Evolutionary conservation across 2,888 invertebrate species (phyloP).

Genomic region (Ochlodes sylvanus): DNA sequence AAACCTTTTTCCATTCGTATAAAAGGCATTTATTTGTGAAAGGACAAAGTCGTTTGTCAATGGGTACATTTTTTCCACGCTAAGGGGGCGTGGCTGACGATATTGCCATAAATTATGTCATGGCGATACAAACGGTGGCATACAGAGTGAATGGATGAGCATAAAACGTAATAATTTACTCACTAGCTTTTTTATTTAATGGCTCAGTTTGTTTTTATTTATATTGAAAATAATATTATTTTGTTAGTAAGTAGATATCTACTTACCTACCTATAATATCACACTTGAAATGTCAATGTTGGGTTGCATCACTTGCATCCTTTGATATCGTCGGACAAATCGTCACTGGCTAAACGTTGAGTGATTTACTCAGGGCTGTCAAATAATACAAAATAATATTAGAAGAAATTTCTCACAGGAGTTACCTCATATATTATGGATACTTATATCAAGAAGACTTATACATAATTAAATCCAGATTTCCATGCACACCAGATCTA

Average conservation of each 20-base stretch:
- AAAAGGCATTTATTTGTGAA: conserved; percentile 37
- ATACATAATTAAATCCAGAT: too few relatives aligned
- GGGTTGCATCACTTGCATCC: too few relatives aligned
- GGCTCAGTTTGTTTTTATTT: conserved; percentile 26
- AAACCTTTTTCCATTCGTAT: conserved; percentile 43
- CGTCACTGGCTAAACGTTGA: too few relatives aligned
- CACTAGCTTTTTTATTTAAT: conserved; percentile 28
- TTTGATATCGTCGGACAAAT: too few relatives aligned
- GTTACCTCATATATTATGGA: too few relatives aligned
- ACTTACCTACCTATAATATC: neutral
- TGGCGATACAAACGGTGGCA: conserved; percentile 55
- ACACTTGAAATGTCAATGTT: too few relatives aligned
- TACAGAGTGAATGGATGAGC: conserved; percentile 49
- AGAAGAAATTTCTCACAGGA: too few relatives aligned
- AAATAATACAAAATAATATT: too few relatives aligned
- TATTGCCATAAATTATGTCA: conserved; percentile 69
- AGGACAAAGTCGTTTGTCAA: conserved; percentile 48
- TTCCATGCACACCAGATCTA: too few relatives aligned
- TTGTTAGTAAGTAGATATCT: neutral
- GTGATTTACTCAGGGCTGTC: too few relatives aligned
- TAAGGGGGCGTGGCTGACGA: conserved; percentile 64
- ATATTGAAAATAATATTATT: neutral
- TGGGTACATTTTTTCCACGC: conserved; percentile 52
- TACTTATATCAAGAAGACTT: too few relatives aligned
- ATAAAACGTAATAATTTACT: conserved; percentile 43